Evolutionary conservation across 2,113 vertebrate species (phyloP).

Genomic region (Orientallactaga bullata): DNA sequence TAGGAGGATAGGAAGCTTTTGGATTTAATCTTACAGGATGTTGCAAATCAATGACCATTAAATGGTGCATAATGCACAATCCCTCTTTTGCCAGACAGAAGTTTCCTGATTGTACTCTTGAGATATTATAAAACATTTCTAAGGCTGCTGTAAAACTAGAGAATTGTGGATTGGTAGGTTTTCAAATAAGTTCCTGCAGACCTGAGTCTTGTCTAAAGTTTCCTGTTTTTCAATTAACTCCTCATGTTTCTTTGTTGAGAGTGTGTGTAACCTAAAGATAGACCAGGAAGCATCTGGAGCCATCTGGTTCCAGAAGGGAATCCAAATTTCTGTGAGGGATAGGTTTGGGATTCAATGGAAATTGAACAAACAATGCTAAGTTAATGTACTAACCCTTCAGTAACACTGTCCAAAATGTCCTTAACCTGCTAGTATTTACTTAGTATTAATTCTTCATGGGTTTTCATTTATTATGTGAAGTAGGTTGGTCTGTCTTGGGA

Average conservation of each 20-base stretch:
- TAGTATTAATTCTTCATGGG: not conserved
- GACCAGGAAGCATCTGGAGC: constrained; percentile 70
- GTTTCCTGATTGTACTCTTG: constrained; percentile 77
- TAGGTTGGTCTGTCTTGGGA: constrained; percentile 34
- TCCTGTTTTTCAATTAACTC: constrained; percentile 84
- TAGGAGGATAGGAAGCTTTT: constrained; percentile 67
- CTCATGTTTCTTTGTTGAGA: constrained; percentile 79
- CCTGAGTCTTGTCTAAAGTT: constrained; percentile 79
- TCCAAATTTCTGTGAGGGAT: constrained; percentile 72
- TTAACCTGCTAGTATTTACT: not conserved
- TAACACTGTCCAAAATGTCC: constrained; percentile 11
- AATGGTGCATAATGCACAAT: constrained; percentile 57
- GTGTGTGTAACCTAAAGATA: constrained; percentile 75
- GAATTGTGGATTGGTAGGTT: constrained; percentile 73
- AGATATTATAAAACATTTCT: constrained; percentile 78
- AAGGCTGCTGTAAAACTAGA: constrained; percentile 69
- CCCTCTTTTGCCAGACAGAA: constrained; percentile 70
- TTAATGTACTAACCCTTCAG: constrained; percentile 26
- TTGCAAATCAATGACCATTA: constrained; percentile 72
- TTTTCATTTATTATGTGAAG: constrained; percentile 30
- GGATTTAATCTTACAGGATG: constrained; percentile 62
- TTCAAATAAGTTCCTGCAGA: constrained; percentile 79
- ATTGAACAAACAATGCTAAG: constrained; percentile 22
- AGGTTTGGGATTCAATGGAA: constrained; percentile 59
- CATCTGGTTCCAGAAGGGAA: constrained; percentile 68